Evolutionary conservation across 2,797 vertebrate genomes (phyloP).

Genomic region (Cyprinella venusta): DNA sequence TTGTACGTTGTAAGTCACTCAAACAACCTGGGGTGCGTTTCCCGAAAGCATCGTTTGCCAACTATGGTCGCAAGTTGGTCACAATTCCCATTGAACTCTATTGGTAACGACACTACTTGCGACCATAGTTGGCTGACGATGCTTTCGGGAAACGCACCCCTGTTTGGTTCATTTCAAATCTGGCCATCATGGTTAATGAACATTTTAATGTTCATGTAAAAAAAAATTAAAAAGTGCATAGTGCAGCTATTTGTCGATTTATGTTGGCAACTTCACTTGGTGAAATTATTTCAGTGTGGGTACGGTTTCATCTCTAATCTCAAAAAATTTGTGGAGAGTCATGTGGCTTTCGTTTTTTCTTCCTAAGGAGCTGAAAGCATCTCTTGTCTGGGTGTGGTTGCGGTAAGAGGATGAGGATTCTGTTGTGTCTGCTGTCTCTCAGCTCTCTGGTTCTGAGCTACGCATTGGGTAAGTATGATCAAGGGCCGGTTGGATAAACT

Average conservation of each 20-base stretch:
- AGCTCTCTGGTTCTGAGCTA: slow-evolving; percentile 58
- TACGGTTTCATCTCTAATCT: background rate
- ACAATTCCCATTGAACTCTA: too few species aligned
- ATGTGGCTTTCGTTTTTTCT: background rate
- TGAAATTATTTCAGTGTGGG: background rate
- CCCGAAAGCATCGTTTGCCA: too few species aligned
- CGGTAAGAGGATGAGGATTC: slow-evolving; percentile 58
- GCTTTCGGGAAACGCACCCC: too few species aligned
- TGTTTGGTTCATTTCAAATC: background rate
- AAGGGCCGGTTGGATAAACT: background rate
- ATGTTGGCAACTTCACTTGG: background rate
- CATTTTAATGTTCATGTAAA: background rate
- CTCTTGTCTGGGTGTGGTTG: slow-evolving; percentile 33
- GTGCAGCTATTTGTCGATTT: background rate
- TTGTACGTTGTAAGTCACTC: too few species aligned
- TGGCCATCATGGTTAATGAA: background rate
- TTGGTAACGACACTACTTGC: too few species aligned
- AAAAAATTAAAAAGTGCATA: background rate
- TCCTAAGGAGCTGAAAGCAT: slow-evolving; percentile 41
- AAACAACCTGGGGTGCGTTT: too few species aligned
- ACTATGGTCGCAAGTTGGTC: too few species aligned
- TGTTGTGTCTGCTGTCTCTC: slow-evolving; percentile 57
- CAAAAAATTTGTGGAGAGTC: background rate
- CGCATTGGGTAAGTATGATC: slow-evolving; percentile 57
- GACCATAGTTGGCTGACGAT: too few species aligned